phyloP scores from a whole-genome alignment of 2,113 vertebrate species.

The Barbus barbus region DNA sequence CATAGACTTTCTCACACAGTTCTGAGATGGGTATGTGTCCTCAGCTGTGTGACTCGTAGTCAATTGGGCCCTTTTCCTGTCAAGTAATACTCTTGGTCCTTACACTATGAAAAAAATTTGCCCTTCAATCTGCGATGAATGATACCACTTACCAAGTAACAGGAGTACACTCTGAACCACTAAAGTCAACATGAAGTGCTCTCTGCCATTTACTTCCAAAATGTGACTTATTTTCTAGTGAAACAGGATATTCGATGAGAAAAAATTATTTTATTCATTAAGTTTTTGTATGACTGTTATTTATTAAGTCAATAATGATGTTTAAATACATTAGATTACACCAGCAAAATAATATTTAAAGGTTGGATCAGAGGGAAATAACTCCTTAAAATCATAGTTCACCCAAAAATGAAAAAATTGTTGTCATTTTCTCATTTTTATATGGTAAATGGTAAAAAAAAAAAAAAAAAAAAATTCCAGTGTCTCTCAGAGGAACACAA shows the following conservation, averaged over 20 bases:
- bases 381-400: too few relatives aligned
- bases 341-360: not conserved
- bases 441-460: too few relatives aligned
- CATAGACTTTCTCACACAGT: not conserved
- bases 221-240: not conserved
- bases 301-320: not conserved
- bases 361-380: not conserved
- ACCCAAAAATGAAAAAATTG: too few relatives aligned
- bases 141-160: not conserved
- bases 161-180: not conserved
- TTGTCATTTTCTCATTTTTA: too few relatives aligned
- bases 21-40: not conserved
- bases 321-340: not conserved
- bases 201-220: not conserved
- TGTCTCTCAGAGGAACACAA: too few relatives aligned
- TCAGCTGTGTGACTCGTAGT: not conserved
- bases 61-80: constrained; percentile 1
- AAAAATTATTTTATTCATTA: too few relatives aligned
- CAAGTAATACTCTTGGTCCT: not conserved
- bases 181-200: not conserved
- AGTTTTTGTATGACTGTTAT: not conserved
- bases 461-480: too few relatives aligned
- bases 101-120: not conserved
- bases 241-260: not conserved
- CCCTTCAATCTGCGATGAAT: not conserved